Percentiles rank a stretch among this genome's conserved stretches.
These are phyloP conservation scores for Labia minor DNA, from an alignment of 2,888 invertebrate species.

Conservation along the genomic window DNA sequence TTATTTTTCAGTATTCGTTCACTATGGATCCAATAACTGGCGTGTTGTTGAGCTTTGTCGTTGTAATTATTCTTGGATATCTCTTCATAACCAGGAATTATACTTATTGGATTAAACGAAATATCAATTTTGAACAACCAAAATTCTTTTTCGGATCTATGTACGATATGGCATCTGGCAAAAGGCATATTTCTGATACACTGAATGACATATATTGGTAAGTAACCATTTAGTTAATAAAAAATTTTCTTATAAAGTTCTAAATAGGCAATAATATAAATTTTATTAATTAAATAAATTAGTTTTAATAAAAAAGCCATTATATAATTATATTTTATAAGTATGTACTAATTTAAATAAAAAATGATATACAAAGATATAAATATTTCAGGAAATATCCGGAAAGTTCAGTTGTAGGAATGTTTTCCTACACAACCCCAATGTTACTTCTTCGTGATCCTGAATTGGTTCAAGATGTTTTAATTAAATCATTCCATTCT, in stretches of 20 bases:
- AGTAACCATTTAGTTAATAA: conserved; percentile 24
- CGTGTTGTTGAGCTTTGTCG: neutral
- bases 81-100: conserved; percentile 23
- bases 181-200: conserved; percentile 29
- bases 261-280: too few relatives aligned
- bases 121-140: conserved; percentile 22
- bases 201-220: conserved; percentile 32
- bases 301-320: too few relatives aligned
- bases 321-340: too few relatives aligned
- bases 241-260: too few relatives aligned
- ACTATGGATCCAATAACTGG: neutral
- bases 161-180: conserved; percentile 27
- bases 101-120: conserved; percentile 25
- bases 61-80: conserved; percentile 16
- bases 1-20: too few relatives aligned
- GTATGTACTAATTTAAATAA: too few relatives aligned
- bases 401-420: neutral
- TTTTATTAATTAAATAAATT: too few relatives aligned
- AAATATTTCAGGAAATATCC: neutral
- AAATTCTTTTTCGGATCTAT: conserved; percentile 28
- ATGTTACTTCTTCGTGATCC: conserved; percentile 24
- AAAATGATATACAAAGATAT: too few relatives aligned
- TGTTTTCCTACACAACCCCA: conserved; percentile 29
- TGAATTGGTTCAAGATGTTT: conserved; percentile 23
- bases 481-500: conserved; percentile 32